Conservation (phyloP, 2,888 invertebrate species). For the Lepidocyrtinus sp. region DNA sequence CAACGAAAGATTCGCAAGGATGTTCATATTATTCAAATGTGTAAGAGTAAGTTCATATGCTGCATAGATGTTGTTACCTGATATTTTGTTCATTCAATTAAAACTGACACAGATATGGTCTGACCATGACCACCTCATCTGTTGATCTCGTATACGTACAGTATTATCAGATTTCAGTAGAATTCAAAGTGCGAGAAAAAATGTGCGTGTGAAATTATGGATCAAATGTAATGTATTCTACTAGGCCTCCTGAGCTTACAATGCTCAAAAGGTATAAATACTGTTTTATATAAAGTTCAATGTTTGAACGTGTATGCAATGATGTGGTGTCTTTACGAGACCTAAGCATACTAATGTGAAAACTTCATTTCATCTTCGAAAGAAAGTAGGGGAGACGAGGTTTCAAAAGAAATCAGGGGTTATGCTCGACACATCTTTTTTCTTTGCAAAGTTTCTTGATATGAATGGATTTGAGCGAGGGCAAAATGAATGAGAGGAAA, state of each 20-base stretch:
- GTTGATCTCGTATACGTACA: not conserved
- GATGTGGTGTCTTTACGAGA: not conserved
- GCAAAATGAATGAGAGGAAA: constrained; percentile 43
- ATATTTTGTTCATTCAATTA: not conserved
- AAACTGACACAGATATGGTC: not conserved
- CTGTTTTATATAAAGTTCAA: not conserved
- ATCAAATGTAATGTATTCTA: constrained; percentile 21
- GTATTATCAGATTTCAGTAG: constrained; percentile 13
- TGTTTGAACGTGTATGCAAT: not conserved
- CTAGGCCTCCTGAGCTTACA: too few species aligned
- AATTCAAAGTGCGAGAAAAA: constrained; percentile 30
- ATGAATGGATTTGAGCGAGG: constrained; percentile 24
- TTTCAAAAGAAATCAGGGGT: constrained; percentile 16
- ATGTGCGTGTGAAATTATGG: constrained; percentile 38
- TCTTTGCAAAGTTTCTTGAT: not conserved
- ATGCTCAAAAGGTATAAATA: not conserved
- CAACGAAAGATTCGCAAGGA: too few species aligned
- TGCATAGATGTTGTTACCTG: not conserved
- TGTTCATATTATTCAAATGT: too few species aligned
- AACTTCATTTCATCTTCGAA: too few species aligned
- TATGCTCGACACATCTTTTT: too few species aligned
- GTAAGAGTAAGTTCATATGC: not conserved
- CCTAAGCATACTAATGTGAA: too few species aligned
- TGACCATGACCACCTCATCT: not conserved
- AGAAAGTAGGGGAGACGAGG: too few species aligned